Base-by-base conservation (phyloP, 2,888 invertebrate species). In the Drosophila melanosoma region DNA sequence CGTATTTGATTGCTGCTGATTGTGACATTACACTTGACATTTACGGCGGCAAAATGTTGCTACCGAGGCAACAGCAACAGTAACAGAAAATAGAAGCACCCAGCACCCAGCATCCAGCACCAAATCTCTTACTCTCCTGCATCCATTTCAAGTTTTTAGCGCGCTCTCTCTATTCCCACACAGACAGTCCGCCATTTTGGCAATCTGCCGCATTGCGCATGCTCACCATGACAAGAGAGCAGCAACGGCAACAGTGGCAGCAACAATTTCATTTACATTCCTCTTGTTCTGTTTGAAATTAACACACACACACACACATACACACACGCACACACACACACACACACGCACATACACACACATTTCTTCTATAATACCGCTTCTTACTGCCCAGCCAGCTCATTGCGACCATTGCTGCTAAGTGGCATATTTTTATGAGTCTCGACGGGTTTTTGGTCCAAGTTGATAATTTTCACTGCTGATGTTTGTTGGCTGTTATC, bases 21-120 rank as follows among this genome's bases (percentile, higher is more conserved):
- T 91, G 88, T 91, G 91, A 91, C 91, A 91, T 91, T 91, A 91
- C 91, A 91, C 91, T 91, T 91, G 91, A 91, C 91, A 91, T 91
- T 91, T 91, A 90, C 84, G 87, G 82, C 84, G 72, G 75, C 79
- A 79, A 82, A 74, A 74, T 63, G 62, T 66, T 60, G 65, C 59
- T 61, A 29, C 63, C 58, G 45, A 61, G 49, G 33, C 66, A 69
- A 49, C 68, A 42, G 42, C 67, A 67, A 23, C 64, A 61, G 66
- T 76, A 63, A 70, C 73, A 72, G 40, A 56, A 59, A 57, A 23
- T 23, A 45, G 45, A 45, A 45, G 8, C 29, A 29, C 29, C 29
- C 29, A 29, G 29, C 29, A 6, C 26, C 57, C 48, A 68, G 65
- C 29, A 29, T 1, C 29, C 29, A 29, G 29, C 29, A 29, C 29